Evolutionary conservation across 2,888 invertebrate genomes (phyloP).

Genomic region (Chelonus formosanus): DNA sequence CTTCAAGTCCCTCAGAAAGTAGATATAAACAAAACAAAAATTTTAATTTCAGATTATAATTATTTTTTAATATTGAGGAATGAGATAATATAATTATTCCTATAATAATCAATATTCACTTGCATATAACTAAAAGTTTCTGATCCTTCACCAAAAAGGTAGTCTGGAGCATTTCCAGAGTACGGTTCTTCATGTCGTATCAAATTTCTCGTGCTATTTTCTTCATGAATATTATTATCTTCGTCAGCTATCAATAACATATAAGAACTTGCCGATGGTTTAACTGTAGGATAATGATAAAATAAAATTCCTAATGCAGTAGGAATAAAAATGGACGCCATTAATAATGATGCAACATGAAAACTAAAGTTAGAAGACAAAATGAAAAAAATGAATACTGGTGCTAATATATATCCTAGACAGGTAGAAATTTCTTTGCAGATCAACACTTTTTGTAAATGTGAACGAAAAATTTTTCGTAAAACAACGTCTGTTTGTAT

Average conservation of each 20-base stretch:
- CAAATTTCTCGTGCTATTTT: too few relatives aligned
- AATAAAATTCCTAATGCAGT: slow-evolving; percentile 49
- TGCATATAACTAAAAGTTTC: too few relatives aligned
- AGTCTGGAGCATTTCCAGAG: too few relatives aligned
- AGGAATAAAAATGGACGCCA: slow-evolving; percentile 51
- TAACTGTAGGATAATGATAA: too few relatives aligned
- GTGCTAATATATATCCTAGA: slow-evolving; percentile 48
- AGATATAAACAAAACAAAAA: background rate
- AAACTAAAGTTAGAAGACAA: slow-evolving; percentile 41
- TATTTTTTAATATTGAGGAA: slow-evolving; percentile 42
- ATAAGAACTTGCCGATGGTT: too few relatives aligned
- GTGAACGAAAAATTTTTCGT: slow-evolving; percentile 50
- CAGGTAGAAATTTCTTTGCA: slow-evolving; percentile 50
- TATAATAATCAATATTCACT: too few relatives aligned
- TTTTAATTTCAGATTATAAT: too few relatives aligned
- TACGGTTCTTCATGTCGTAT: too few relatives aligned
- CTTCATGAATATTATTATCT: too few relatives aligned
- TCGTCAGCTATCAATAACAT: too few relatives aligned
- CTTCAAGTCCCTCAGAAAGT: slow-evolving; percentile 33
- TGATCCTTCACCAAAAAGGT: too few relatives aligned
- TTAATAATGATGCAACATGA: slow-evolving; percentile 48
- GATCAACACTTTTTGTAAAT: slow-evolving; percentile 45
- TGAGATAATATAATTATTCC: too few relatives aligned
- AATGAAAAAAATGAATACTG: slow-evolving; percentile 47
- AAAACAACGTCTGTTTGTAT: slow-evolving; percentile 51